A percentile compares a stretch with the other conserved stretches of the same genome.
phyloP scores from a whole-genome alignment of 37 sponge, comb jelly and placozoan species.

The Bolinopsis microptera region DNA sequence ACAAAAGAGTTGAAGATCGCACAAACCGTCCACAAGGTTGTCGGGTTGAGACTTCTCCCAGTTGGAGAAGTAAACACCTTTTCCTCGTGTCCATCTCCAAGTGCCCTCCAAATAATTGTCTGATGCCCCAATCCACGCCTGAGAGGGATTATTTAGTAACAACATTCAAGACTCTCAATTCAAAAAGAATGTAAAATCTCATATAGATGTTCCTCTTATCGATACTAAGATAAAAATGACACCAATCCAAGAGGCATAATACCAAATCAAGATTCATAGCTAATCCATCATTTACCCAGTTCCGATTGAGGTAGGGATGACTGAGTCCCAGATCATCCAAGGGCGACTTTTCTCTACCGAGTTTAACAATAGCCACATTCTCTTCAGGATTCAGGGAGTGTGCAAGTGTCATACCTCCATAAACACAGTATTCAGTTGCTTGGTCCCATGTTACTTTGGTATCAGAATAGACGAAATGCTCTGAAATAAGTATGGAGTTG shows the following conservation, averaged over 20 bases:
- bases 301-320: not conserved
- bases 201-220: too few species aligned
- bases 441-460: not conserved
- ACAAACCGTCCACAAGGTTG: not conserved
- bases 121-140: constrained; percentile 4
- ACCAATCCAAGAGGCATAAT: too few species aligned
- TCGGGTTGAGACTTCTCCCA: constrained; percentile 29
- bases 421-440: constrained; percentile 2
- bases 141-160: too few species aligned
- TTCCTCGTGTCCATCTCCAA: not conserved
- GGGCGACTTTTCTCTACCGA: constrained; percentile 1
- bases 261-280: too few species aligned
- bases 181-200: too few species aligned
- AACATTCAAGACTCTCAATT: too few species aligned
- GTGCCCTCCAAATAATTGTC: not conserved
- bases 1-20: too few species aligned
- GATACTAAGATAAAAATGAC: too few species aligned
- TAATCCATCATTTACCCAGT: constrained; percentile 11
- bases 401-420: constrained; percentile 16
- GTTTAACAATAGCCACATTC: constrained; percentile 4
- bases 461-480: constrained; percentile 35
- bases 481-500: not conserved
- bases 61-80: not conserved
- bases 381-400: not conserved
- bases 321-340: not conserved